phyloP scores from a whole-genome alignment of 2,888 invertebrate species.

The Ganaspis brasiliensis region DNA sequence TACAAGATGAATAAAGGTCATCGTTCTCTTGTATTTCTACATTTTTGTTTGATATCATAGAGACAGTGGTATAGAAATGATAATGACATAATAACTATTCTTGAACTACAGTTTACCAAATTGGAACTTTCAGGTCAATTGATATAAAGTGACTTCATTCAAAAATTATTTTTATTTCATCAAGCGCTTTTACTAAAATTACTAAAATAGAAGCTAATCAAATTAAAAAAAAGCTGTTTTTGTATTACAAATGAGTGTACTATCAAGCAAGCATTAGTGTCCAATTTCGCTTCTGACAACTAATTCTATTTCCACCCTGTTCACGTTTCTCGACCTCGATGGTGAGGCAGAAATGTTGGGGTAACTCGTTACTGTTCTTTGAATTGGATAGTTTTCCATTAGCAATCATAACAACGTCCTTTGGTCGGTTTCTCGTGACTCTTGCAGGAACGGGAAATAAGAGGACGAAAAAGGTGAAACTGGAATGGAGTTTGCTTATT shows the following conservation, averaged over 20 bases:
- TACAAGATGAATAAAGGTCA: not conserved
- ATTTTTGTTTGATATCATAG: too few species aligned
- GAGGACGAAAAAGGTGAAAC: conserved; percentile 59
- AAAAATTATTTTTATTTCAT: not conserved
- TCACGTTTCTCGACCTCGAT: conserved; percentile 55
- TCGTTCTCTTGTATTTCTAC: too few species aligned
- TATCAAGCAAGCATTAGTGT: conserved; percentile 43
- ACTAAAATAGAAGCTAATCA: not conserved
- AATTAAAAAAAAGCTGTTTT: not conserved
- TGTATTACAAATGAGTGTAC: conserved; percentile 9
- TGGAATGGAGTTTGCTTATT: conserved; percentile 72
- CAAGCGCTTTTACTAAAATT: not conserved
- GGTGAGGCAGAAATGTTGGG: conserved; percentile 63
- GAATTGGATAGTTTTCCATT: conserved; percentile 79
- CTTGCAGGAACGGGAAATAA: conserved; percentile 62
- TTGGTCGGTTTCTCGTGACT: conserved; percentile 68
- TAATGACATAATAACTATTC: too few species aligned
- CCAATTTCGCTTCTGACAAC: conserved; percentile 67
- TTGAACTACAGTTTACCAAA: too few species aligned
- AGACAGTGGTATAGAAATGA: too few species aligned
- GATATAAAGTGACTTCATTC: too few species aligned
- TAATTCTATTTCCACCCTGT: conserved; percentile 63
- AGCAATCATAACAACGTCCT: conserved; percentile 79
- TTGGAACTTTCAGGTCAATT: too few species aligned
- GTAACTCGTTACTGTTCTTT: conserved; percentile 79